Evolutionary conservation across 2,113 vertebrate genomes (phyloP).

Genomic region (Monopterus albus): DNA sequence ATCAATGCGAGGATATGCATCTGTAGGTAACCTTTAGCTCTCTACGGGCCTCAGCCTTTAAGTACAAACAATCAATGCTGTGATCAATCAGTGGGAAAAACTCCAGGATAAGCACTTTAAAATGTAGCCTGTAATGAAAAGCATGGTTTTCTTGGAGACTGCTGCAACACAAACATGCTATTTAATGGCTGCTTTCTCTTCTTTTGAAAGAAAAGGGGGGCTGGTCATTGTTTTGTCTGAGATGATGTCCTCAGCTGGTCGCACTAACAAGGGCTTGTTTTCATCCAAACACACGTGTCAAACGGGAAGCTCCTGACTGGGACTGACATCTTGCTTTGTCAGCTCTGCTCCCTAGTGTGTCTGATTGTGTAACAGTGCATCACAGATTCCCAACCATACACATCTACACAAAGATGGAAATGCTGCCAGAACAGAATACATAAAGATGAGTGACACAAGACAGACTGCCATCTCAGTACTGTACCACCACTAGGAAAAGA

Average conservation of each 20-base stretch:
- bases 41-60: constrained; percentile 30
- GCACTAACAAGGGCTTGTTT: constrained; percentile 21
- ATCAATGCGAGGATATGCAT: constrained; percentile 63
- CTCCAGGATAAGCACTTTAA: constrained; percentile 20
- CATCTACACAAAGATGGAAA: constrained; percentile 13
- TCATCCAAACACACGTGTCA: constrained; percentile 14
- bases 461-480: too few species aligned
- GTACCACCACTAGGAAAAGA: neutral
- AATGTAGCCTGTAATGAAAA: constrained; percentile 11
- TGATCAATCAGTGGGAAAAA: constrained; percentile 58
- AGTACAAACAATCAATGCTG: constrained; percentile 59
- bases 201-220: neutral
- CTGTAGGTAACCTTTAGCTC: constrained; percentile 57
- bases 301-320: constrained; percentile 18
- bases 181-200: neutral
- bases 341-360: constrained; percentile 30
- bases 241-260: constrained; percentile 23
- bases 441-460: neutral
- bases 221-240: neutral
- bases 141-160: neutral
- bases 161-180: neutral
- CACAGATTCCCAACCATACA: neutral
- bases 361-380: constrained; percentile 26
- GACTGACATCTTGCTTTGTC: constrained; percentile 53
- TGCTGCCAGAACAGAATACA: neutral